Base-by-base conservation (phyloP, 2,113 vertebrate species). In the Xyliphius kryptos region DNA sequence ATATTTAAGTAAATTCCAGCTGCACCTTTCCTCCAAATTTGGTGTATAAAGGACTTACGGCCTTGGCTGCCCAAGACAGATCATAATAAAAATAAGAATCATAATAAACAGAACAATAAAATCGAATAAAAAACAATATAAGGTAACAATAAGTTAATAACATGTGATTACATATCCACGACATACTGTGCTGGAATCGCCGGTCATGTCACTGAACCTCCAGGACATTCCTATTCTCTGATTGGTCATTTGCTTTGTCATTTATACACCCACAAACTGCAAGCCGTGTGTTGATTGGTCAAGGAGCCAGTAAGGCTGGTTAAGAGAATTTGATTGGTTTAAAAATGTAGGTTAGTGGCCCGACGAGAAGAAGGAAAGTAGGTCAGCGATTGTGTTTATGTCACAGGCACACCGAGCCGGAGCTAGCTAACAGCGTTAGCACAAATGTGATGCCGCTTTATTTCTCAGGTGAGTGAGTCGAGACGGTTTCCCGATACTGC, bases 311-410 rank as follows among this genome's bases (percentile, higher is more conserved):
- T 71, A 22, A 44, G 19, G 52, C 48, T 16, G 38, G 46, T 32
- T 63, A 50, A 69, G 1, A 22, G 0, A 5, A 51, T 51, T 19
- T 62, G 22, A 88, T 88, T 87, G 83, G 86, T 44, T 49, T 60
- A 75, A 9, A 72, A 87, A 87, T 86, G 78, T 88, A 88, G 86
- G 86, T 88, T 86, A 88, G 86, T 87, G 83, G 81, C 85, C 73
- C 85, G 83, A 84, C 85, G 83, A 79, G 75, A 83, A 73, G 75
- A 68, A 83, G 85, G 83, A 88, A 73, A 87, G 79, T 88, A 81
- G 86, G 85, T 87, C 86, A 88, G 73, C 77, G 80, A 82, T 74
- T 74, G 83, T 81, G 82, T 87, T 86, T 88, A 86, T 88, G 83
- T 86, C 86, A 88, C 79, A 78, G 71, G 37, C 63, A 51, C 63